phyloP scores from a whole-genome alignment of 2,888 invertebrate species.

The Antitype chi region DNA sequence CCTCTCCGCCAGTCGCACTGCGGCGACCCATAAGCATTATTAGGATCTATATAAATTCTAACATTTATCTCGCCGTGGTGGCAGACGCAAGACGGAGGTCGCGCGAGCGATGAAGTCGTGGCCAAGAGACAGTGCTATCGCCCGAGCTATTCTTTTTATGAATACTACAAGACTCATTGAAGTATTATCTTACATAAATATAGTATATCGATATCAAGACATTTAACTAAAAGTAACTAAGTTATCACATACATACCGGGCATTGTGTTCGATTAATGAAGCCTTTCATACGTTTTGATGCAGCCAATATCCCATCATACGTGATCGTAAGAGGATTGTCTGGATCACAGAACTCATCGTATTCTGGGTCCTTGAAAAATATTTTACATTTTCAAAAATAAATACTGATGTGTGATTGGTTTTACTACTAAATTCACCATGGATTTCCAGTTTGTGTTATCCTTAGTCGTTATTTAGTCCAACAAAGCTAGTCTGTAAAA shows the following conservation, averaged over 20 bases:
- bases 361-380: constrained; percentile 77
- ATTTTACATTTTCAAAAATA: not conserved
- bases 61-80: too few species aligned
- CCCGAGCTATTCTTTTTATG: not conserved
- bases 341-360: constrained; percentile 83
- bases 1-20: too few species aligned
- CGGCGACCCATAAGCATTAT: too few species aligned
- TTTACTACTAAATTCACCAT: not conserved
- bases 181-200: too few species aligned
- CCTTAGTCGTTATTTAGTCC: not conserved
- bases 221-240: constrained; percentile 2
- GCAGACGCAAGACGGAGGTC: too few species aligned
- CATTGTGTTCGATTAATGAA: constrained; percentile 92
- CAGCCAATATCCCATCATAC: constrained; percentile 92
- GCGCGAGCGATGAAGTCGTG: too few species aligned
- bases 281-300: constrained; percentile 92
- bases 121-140: not conserved
- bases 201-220: too few species aligned
- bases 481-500: not conserved
- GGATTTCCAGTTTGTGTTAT: not conserved
- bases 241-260: constrained; percentile 70
- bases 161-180: not conserved
- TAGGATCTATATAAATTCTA: too few species aligned
- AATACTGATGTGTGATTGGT: not conserved
- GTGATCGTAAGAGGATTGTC: constrained; percentile 86